These are phyloP conservation scores for Porites lutea DNA, from an alignment of 64 coral and sea anemone species.

Conservation along the genomic window DNA sequence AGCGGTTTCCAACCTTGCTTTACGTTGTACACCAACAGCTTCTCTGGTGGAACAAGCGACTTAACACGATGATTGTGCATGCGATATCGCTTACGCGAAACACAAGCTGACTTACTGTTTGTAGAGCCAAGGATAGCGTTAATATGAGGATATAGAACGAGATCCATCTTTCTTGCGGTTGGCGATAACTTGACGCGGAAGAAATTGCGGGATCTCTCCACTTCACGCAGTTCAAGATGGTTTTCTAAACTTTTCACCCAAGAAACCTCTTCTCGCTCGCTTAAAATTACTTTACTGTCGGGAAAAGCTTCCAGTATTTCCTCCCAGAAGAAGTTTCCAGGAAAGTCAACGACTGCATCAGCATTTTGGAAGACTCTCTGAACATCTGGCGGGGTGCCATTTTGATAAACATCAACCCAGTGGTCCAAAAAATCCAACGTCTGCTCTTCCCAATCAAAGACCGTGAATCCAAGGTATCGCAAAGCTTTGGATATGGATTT, in stretches of 20 bases:
- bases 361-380: no score
- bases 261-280: not conserved
- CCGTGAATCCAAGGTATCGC: not conserved
- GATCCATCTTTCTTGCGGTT: not conserved
- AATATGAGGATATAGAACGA: not conserved
- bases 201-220: not conserved
- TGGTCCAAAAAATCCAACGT: no score
- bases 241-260: conserved; percentile 22
- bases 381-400: no score
- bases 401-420: not conserved
- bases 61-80: no score
- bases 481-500: conserved; percentile 20
- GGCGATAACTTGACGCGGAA: not conserved
- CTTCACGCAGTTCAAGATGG: not conserved
- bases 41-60: not conserved
- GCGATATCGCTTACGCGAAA: not conserved
- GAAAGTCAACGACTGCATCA: conserved; percentile 1
- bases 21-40: conserved; percentile 38
- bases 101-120: conserved; percentile 1
- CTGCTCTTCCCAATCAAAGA: no score
- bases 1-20: no score
- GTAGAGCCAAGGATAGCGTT: not conserved
- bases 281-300: conserved; percentile 27
- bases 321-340: not conserved
- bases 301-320: not conserved